A percentile compares a stretch with the other conserved stretches of the same genome.
phyloP scores from a whole-genome alignment of 2,888 invertebrate genomes.

The Tenthredo notha region DNA sequence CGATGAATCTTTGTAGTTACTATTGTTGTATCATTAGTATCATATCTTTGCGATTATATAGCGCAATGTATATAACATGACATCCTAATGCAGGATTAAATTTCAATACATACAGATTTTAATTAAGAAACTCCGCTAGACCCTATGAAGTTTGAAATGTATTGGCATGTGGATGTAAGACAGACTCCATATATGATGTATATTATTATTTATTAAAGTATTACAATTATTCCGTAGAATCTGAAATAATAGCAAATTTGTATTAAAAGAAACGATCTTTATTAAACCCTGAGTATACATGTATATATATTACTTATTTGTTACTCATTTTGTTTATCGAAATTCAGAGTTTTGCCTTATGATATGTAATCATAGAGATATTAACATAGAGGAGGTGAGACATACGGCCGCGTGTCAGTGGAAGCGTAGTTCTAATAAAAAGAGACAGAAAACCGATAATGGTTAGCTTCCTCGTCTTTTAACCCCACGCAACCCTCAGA shows the following conservation, averaged over 20 bases:
- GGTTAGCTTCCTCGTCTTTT: too few species aligned
- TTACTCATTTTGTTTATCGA: too few species aligned
- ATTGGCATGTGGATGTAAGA: constrained; percentile 9
- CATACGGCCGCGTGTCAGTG: too few species aligned
- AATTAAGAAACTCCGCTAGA: constrained; percentile 35
- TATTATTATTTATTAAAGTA: constrained; percentile 38
- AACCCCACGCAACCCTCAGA: too few species aligned
- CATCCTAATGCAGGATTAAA: background rate
- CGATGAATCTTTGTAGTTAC: background rate
- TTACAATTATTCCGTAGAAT: constrained; percentile 14
- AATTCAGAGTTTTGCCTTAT: background rate
- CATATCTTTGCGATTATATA: constrained; percentile 63
- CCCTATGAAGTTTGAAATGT: background rate
- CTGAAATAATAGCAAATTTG: constrained; percentile 35
- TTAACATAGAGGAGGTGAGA: too few species aligned
- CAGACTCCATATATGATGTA: background rate
- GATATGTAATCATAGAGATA: background rate
- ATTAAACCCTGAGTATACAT: background rate
- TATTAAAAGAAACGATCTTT: constrained; percentile 8
- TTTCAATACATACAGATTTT: constrained; percentile 63
- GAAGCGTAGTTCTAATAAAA: too few species aligned
- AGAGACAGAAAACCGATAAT: too few species aligned
- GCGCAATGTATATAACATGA: constrained; percentile 54
- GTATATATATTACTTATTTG: too few species aligned
- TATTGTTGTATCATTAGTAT: background rate